Base-by-base conservation (phyloP, 1,140 invertebrate species). In the Armadillidium nasatum region DNA sequence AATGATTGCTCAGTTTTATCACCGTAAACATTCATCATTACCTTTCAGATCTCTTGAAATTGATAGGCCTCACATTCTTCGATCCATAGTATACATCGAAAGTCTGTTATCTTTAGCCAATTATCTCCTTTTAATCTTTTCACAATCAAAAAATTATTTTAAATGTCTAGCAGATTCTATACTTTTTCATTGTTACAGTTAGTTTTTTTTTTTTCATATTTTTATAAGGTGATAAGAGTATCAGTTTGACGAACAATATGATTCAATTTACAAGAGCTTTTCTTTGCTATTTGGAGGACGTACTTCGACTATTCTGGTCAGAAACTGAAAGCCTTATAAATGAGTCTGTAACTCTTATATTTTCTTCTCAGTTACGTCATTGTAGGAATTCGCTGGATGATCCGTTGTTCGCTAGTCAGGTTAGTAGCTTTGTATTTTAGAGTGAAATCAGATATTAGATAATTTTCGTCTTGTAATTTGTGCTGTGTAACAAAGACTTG, bases 161-260 rank as follows among this genome's bases (percentile, higher is more conserved):
- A 33, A 33, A 33, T 33, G 33, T 33, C 2, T 1, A 3, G 33
- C 6, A 33, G 6, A 33, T 33, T 33, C 1, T 33, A 33, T 33
- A 6, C 33, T 10, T 68, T 10, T 68, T 68, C n/a, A 10, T 10
- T 68, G 13, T 21, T 22, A 10, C 11, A 21, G 15, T 68, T 9
- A 15, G 0, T 7, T 68, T n/a, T 68, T 68, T 68, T 1, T 15
- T 19, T 68, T 19, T 21, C n/a, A n/a, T n/a, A n/a, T 70, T 75
- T 33, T n/a, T 86, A 72, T 83, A 83, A 86, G 90, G 90, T 79
- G 88, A 90, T 43, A 45, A 74, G n/a, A 90, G 89, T 87, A 85
- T 92, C n/a, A 85, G 87, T 19, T 83, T 93, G 74, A 92, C 91
- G 0, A 85, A 85, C 78, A 93, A 91, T 82, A 92, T 89, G 11